These are phyloP conservation scores for Hetaerina titia DNA, from an alignment of 2,888 invertebrate species.

Conservation along the genomic window DNA sequence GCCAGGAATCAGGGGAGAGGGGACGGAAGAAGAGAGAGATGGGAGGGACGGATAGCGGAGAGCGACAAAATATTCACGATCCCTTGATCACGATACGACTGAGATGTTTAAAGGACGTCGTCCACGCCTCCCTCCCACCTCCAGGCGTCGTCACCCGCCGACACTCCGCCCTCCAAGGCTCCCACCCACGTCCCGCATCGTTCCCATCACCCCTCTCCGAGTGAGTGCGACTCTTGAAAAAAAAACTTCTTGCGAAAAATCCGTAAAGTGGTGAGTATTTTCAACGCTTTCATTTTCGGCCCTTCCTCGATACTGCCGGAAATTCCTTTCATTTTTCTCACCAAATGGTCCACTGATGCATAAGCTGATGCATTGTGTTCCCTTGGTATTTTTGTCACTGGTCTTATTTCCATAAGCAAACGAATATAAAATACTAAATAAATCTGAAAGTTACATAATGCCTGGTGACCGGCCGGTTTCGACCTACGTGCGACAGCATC, in stretches of 20 bases:
- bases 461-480: too few relatives aligned
- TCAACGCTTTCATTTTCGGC: too few relatives aligned
- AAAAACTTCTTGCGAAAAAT: not conserved
- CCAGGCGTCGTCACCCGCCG: not conserved
- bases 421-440: too few relatives aligned
- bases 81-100: not conserved
- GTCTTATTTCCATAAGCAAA: too few relatives aligned
- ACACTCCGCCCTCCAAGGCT: not conserved
- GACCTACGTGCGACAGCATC: too few relatives aligned
- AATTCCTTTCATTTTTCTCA: too few relatives aligned
- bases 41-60: not conserved
- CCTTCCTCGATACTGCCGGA: too few relatives aligned
- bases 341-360: too few relatives aligned
- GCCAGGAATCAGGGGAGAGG: not conserved
- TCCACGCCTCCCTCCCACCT: not conserved
- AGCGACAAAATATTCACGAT: constrained; percentile 7
- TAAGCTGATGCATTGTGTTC: too few relatives aligned
- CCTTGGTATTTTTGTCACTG: too few relatives aligned
- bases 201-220: not conserved
- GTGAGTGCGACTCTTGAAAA: not conserved
- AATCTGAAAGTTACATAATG: too few relatives aligned
- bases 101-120: not conserved
- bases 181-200: not conserved
- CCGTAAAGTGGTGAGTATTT: too few relatives aligned
- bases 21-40: not conserved